Percentiles rank a stretch among this genome's conserved stretches.
phyloP scores from a whole-genome alignment of 2,888 invertebrate genomes.

The Laspeyria flexula region DNA sequence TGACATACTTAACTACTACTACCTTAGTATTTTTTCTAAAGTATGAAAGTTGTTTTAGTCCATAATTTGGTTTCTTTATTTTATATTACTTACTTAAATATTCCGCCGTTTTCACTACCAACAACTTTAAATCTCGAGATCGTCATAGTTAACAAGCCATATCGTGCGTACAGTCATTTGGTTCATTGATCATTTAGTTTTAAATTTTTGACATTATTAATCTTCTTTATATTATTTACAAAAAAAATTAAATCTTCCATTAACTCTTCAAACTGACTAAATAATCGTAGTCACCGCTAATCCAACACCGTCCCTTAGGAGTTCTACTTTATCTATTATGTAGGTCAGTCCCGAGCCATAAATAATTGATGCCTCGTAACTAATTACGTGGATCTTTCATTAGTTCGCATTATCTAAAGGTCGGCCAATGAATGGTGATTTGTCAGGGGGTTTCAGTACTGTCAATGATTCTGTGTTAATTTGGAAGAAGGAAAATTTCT shows the following conservation, averaged over 20 bases:
- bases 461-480: conserved; percentile 25
- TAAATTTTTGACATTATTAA: neutral
- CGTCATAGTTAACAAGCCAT: too few species aligned
- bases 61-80: too few species aligned
- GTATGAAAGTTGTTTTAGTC: too few species aligned
- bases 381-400: conserved; percentile 65
- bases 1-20: too few species aligned
- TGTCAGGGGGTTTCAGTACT: conserved; percentile 19
- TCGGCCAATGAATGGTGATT: conserved; percentile 45
- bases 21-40: too few species aligned
- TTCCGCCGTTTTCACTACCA: too few species aligned
- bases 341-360: conserved; percentile 46
- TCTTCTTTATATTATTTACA: neutral
- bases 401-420: conserved; percentile 54
- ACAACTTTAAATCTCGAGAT: too few species aligned
- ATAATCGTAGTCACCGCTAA: conserved; percentile 42
- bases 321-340: conserved; percentile 46
- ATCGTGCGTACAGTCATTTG: too few species aligned
- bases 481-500: neutral
- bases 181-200: too few species aligned
- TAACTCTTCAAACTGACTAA: conserved; percentile 24
- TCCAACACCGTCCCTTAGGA: conserved; percentile 30
- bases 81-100: too few species aligned
- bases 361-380: conserved; percentile 69
- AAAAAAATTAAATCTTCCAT: conserved; percentile 2